These are phyloP conservation scores for Okapia johnstoni DNA, from an alignment of 2,113 vertebrate species.

Conservation along the genomic window DNA sequence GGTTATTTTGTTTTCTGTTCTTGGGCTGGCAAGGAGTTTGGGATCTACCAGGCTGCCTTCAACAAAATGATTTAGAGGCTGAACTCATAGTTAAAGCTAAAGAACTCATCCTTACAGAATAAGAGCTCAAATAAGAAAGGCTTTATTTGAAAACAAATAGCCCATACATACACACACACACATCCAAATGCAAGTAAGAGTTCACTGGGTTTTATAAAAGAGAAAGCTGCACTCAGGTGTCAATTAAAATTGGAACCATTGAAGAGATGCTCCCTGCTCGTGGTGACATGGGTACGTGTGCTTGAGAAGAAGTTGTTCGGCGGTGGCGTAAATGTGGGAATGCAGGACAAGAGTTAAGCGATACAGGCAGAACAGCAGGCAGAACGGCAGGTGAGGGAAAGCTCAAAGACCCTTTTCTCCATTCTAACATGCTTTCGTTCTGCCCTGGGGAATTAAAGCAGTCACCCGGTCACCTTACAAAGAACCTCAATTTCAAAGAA, in stretches of 20 bases:
- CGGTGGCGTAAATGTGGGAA: neutral
- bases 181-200: neutral
- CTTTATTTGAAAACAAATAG: slow-evolving; percentile 63
- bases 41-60: neutral
- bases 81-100: neutral
- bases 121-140: slow-evolving; percentile 41
- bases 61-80: neutral
- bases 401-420: neutral
- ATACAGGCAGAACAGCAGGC: neutral
- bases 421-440: neutral
- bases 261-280: neutral
- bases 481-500: slow-evolving; percentile 34
- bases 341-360: neutral
- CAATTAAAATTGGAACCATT: neutral
- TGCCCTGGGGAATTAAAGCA: neutral
- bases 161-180: neutral
- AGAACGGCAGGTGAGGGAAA: neutral
- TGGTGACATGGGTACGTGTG: neutral
- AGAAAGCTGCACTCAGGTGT: neutral
- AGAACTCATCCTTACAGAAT: slow-evolving; percentile 22
- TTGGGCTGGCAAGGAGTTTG: neutral
- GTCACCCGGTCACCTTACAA: neutral
- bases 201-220: slow-evolving; percentile 31
- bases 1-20: neutral
- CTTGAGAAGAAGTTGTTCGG: neutral